Evolutionary conservation across 2,888 invertebrate genomes (phyloP), one percentile per base, ranked within the genome.

Genomic region (Geotrupes spiniger): DNA sequence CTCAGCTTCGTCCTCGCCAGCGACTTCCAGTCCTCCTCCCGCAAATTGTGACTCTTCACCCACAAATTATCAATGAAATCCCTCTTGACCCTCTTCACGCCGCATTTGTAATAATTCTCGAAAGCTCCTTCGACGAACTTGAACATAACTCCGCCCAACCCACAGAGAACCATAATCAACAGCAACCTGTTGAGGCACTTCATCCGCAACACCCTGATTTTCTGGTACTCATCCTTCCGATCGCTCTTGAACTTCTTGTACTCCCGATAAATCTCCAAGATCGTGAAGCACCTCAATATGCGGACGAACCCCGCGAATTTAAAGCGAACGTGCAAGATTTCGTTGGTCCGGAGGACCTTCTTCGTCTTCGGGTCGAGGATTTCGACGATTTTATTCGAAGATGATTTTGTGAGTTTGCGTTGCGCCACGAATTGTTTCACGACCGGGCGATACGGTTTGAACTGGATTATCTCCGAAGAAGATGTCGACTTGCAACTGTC

Each of bases 1-100:
- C 85, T 82, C 43, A 95, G 71, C 66, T 87, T 86, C 58, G 81
- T 82, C 46, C 92, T 78, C 0, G 92, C 92, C 75, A 88, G 78
- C 8, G 87, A 86, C 65, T 92, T 92, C 92, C 92, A 92, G 65
- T 92, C 92, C 40, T 92, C 92, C 69, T 92, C 92, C 44, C 85
- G 80, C 73, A 91, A 74, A 64, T 85, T 85, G 68, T 89, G 89
- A 70, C 90, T 91, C 49, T 84, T 82, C 42, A 81, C 76, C 91
- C 92, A 92, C 31, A 94, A 76, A 52, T 81, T 79, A 63, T 92
- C 91, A 48, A 93, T 83, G 58, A 93, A 91, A 69, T 90, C 89
- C 3, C 92, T 76, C 65, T 92, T 91, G 0, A 92, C 89, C 61
- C 88, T 79, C 61, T 91, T 89, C 33, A 92, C 89, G 5, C 90